phyloP scores from a whole-genome alignment of 2,888 invertebrate genomes.

The Pasiphila rectangulata region DNA sequence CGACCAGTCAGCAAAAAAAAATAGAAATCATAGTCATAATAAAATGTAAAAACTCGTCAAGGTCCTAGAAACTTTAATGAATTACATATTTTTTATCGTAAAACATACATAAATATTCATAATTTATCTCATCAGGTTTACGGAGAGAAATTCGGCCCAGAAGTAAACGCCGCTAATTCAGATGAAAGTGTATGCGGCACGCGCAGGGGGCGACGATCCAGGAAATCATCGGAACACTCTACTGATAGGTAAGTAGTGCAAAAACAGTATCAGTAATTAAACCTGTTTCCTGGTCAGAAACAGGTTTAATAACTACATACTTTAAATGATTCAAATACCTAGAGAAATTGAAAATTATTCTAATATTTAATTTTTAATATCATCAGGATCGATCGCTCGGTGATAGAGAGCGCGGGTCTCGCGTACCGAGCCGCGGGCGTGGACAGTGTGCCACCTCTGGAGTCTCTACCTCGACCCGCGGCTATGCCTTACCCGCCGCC shows the following conservation, averaged over 20 bases:
- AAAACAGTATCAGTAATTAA: not conserved
- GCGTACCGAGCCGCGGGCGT: slow-evolving; percentile 69
- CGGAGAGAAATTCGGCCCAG: slow-evolving; percentile 90
- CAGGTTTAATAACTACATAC: too few species aligned
- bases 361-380: too few species aligned
- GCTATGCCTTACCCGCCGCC: slow-evolving; percentile 63
- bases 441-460: slow-evolving; percentile 43
- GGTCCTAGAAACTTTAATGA: too few species aligned
- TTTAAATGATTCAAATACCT: too few species aligned
- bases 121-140: slow-evolving; percentile 85
- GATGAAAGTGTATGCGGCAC: slow-evolving; percentile 77
- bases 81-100: too few species aligned
- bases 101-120: too few species aligned
- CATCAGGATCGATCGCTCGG: slow-evolving; percentile 66
- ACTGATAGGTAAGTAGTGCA: slow-evolving; percentile 74
- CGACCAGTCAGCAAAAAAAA: too few species aligned
- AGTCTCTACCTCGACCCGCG: slow-evolving; percentile 44
- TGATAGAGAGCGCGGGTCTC: slow-evolving; percentile 67
- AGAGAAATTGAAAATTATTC: too few species aligned
- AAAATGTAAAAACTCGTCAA: too few species aligned
- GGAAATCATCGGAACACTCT: slow-evolving; percentile 90
- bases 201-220: slow-evolving; percentile 69
- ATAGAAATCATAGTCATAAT: too few species aligned
- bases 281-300: too few species aligned
- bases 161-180: slow-evolving; percentile 73